Evolutionary conservation across 2,888 invertebrate species (phyloP), one percentile per base, ranked within the genome.

Genomic region (Agrochola litura): DNA sequence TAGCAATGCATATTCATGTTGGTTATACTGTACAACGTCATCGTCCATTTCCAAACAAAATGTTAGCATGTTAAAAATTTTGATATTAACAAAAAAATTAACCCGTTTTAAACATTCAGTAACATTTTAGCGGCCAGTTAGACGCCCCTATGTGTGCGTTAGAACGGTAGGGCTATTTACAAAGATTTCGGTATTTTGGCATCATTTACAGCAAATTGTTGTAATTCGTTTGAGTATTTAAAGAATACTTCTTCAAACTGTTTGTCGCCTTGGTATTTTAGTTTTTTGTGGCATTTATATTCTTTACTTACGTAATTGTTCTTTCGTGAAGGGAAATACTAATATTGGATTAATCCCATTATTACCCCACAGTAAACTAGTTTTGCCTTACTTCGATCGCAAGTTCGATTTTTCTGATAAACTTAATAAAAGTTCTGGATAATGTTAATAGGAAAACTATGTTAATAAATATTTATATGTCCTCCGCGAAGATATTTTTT

Each of bases 111-210:
- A 81, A 46, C 41, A 37, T 49, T 66, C 41, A 79, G 82, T 80
- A 73, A 69, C 84, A 81, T 88, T 87, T 90, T 91, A 91, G 86
- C 85, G 86, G 81, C 76, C 81, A 63, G 71, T 74, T 77, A 72
- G 64, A 30, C 69, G 74, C 76, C 76, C 79, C 73, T 77, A 78
- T 88, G 83, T 76, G 84, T 83, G 84, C 68, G 84, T 83, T 83
- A 73, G 81, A 76, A 82, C 72, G 77, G 64, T 78, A 81, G 85
- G 88, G 70, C 84, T 73, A 61, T 63, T 60, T 77, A 82, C 86
- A 89, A 88, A 88, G 89, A 89, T 79, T 88, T 86, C 86, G 82
- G 86, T 83, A 86, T 77, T 89, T 86, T 83, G 86, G 83, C 83
- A 86, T 82, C 73, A 85, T 84, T 87, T 84, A 88, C 58, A 46